Evolutionary conservation across 2,113 vertebrate species (phyloP).

Genomic region (Crotalus helleri): DNA sequence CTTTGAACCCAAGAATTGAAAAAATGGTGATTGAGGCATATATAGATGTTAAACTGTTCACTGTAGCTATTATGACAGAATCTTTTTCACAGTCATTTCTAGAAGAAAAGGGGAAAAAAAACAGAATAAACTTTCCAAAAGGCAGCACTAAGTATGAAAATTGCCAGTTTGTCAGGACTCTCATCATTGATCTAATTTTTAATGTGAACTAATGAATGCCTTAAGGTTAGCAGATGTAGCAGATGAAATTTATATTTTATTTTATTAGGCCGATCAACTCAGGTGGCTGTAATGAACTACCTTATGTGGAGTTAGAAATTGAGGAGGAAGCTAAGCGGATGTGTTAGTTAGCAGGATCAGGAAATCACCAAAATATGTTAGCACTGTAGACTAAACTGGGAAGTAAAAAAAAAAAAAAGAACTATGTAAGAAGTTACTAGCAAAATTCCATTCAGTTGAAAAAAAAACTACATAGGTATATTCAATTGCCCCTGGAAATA

Average conservation of each 20-base stretch:
- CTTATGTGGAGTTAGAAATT: background rate
- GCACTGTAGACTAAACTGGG: background rate
- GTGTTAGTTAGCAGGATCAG: background rate
- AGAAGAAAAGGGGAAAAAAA: slow-evolving; percentile 9
- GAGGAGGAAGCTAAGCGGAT: background rate
- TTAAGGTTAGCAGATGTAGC: background rate
- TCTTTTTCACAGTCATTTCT: slow-evolving; percentile 91
- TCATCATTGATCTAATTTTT: background rate
- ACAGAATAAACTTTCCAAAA: background rate
- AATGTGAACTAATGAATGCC: background rate
- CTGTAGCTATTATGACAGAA: slow-evolving; percentile 78
- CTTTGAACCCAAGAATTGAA: slow-evolving; percentile 91
- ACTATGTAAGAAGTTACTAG: background rate
- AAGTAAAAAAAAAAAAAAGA: background rate
- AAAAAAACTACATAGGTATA: background rate
- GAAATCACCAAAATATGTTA: background rate
- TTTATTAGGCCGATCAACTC: background rate
- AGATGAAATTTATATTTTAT: background rate
- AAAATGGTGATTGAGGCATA: slow-evolving; percentile 87
- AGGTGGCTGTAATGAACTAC: background rate
- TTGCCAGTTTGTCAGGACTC: background rate
- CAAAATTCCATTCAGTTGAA: background rate
- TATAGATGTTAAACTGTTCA: slow-evolving; percentile 88
- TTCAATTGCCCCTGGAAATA: background rate
- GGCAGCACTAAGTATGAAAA: background rate